Evolutionary conservation across 37 sponge, comb jelly and placozoan species (phyloP).

Genomic region (Haliclona indistincta): DNA sequence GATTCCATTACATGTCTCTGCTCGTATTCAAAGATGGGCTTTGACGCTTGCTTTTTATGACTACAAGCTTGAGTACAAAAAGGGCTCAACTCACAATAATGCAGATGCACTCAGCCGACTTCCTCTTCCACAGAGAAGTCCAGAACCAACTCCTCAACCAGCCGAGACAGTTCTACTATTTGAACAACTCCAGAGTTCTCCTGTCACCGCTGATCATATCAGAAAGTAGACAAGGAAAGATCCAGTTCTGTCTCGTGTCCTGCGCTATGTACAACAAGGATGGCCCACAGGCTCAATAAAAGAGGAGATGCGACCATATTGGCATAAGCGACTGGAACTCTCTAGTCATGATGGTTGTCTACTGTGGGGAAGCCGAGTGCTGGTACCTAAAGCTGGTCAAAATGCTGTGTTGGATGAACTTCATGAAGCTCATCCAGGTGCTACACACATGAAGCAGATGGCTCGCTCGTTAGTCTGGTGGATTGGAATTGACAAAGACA

Average conservation of each 20-base stretch:
- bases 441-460: no score
- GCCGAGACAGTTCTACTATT: no score
- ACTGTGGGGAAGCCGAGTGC: no score
- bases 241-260: background rate
- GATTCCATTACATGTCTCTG: background rate
- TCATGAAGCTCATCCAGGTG: no score
- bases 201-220: background rate
- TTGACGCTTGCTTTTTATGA: background rate
- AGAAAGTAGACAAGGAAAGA: slow-evolving; percentile 8
- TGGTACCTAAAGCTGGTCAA: no score
- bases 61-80: background rate
- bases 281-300: no score
- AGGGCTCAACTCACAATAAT: slow-evolving; percentile 1
- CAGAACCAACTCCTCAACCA: background rate
- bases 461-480: no score
- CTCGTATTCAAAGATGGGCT: slow-evolving; percentile 5
- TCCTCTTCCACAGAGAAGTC: background rate
- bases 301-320: no score
- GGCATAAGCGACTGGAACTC: no score
- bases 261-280: background rate
- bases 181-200: background rate
- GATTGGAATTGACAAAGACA: no score
- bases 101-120: slow-evolving; percentile 2
- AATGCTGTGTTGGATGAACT: no score
- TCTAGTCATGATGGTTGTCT: no score